phyloP scores from a whole-genome alignment of 2,888 invertebrate species.

The Erpobdella octoculata region DNA sequence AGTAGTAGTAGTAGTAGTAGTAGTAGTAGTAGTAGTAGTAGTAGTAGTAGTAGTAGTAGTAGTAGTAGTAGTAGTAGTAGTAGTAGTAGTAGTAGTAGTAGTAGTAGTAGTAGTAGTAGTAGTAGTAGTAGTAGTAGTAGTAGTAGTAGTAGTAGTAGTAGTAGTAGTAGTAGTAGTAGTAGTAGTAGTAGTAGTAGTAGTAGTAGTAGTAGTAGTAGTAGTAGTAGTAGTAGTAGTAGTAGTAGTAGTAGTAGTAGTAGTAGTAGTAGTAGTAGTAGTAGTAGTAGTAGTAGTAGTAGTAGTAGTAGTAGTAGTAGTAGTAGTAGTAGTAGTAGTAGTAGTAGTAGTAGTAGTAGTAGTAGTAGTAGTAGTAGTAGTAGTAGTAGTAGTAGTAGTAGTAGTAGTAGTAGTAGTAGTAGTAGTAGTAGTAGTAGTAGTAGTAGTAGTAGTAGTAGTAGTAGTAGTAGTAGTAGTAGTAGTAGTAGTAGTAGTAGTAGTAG shows the following conservation, averaged over 20 bases:
- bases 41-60: not conserved
- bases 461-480: conserved; percentile 1
- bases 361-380: conserved; percentile 1
- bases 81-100: not conserved
- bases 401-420: conserved; percentile 1
- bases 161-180: conserved; percentile 1
- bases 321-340: not conserved
- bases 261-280: not conserved
- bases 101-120: not conserved
- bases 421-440: conserved; percentile 1
- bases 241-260: not conserved
- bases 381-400: conserved; percentile 1
- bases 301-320: not conserved
- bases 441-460: conserved; percentile 1
- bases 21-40: not conserved
- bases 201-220: not conserved
- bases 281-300: not conserved
- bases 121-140: conserved; percentile 1
- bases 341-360: conserved; percentile 1
- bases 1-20: not conserved
- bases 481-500: conserved; percentile 1
- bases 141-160: conserved; percentile 4
- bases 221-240: not conserved
- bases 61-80: not conserved
- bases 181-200: not conserved